A percentile compares a stretch with the other conserved stretches of the same genome.
Conservation (phyloP, 30 jellyfish, hydroid and myxozoan genomes). For the Hydractinia symbiolongicarpus region DNA sequence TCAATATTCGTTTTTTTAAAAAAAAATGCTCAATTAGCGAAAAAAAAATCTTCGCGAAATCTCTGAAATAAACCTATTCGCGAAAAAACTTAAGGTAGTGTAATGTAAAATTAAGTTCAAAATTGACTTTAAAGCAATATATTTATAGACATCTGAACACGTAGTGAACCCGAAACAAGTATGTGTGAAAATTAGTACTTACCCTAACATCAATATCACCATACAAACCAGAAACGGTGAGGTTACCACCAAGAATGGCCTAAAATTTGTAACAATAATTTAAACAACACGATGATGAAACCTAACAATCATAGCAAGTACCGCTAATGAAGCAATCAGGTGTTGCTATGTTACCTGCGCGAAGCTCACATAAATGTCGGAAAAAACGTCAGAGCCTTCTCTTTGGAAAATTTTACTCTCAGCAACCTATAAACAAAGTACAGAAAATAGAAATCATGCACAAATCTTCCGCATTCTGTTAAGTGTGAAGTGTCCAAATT, state of each 20-base stretch:
- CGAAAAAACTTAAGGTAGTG: too few relatives aligned
- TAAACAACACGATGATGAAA: too few relatives aligned
- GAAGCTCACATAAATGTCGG: constrained; percentile 64
- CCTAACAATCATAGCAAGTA: too few relatives aligned
- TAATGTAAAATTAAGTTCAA: too few relatives aligned
- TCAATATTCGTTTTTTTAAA: too few relatives aligned
- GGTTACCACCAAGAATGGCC: constrained; percentile 92
- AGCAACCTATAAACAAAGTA: constrained; percentile 48
- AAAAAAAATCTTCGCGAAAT: too few relatives aligned
- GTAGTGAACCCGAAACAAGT: background rate
- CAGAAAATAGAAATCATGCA: too few relatives aligned
- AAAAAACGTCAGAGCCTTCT: constrained; percentile 84
- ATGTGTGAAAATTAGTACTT: background rate
- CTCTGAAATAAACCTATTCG: too few relatives aligned
- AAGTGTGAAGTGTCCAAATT: too few relatives aligned
- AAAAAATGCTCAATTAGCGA: too few relatives aligned
- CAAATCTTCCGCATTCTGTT: too few relatives aligned
- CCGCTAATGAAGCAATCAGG: too few relatives aligned
- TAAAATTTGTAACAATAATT: constrained; percentile 12
- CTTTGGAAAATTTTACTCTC: constrained; percentile 84
- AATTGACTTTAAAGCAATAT: background rate
- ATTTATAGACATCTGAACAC: background rate
- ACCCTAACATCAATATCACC: constrained; percentile 93
- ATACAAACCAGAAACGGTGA: constrained; percentile 62
- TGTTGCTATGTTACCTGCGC: constrained; percentile 60